Conservation (phyloP, 1,140 invertebrate genomes). For the Hormaphis cornu region DNA sequence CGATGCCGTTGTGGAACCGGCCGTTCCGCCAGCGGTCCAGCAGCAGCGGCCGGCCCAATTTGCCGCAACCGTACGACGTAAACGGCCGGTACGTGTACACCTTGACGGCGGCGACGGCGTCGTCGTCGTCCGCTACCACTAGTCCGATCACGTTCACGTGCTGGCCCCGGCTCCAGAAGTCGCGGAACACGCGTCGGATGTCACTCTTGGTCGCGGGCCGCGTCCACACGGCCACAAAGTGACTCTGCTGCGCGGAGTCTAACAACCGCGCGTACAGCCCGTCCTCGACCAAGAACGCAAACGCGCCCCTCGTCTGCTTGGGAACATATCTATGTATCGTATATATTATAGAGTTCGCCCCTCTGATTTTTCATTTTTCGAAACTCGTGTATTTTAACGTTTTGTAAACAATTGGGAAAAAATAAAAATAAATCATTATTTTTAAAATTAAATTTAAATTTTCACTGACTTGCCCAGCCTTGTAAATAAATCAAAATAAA, state of each 20-base stretch:
- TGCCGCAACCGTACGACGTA: not conserved
- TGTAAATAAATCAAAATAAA: no score
- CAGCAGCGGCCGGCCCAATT: not conserved
- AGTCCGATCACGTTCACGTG: not conserved
- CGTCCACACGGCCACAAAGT: not conserved
- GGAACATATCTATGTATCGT: no score
- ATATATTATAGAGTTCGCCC: no score
- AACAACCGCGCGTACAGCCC: not conserved
- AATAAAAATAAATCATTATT: no score
- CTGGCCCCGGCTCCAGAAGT: not conserved
- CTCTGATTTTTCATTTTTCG: no score
- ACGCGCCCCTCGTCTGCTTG: not conserved
- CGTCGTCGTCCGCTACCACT: not conserved
- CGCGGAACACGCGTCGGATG: not conserved
- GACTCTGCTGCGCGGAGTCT: not conserved
- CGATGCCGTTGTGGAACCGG: not conserved
- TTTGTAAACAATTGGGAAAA: no score
- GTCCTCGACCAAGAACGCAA: slow-evolving; percentile 1
- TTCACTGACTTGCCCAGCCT: no score
- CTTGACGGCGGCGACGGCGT: not conserved
- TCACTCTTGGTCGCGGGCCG: not conserved
- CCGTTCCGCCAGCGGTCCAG: not conserved
- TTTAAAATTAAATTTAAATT: no score
- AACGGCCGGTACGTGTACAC: not conserved
- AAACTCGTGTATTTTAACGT: no score